Percentiles rank a stretch among this genome's conserved stretches.
phyloP scores from a whole-genome alignment of 2,113 vertebrate species.

The Microcebus ravelobensis region DNA sequence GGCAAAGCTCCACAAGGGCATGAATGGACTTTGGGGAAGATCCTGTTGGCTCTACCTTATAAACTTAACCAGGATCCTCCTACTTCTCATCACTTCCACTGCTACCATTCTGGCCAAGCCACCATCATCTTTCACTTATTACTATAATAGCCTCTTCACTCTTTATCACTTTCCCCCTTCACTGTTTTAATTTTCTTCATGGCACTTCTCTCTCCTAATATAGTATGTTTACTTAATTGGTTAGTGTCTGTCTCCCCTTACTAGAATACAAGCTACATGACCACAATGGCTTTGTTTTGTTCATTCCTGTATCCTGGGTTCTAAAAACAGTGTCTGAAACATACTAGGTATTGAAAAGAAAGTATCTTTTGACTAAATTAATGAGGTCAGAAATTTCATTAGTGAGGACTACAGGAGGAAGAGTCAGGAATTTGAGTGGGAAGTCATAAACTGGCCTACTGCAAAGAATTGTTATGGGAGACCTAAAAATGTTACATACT shows the following conservation, averaged over 20 bases:
- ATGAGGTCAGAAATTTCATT: neutral
- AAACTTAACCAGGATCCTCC: neutral
- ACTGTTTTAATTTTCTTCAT: neutral
- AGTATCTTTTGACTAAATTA: constrained; percentile 24
- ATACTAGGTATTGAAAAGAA: neutral
- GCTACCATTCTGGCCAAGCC: neutral
- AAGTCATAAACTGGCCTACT: constrained; percentile 17
- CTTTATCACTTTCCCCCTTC: neutral
- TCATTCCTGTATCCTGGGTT: neutral
- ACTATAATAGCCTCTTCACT: neutral
- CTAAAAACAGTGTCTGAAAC: neutral
- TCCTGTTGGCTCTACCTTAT: neutral
- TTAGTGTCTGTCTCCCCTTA: neutral
- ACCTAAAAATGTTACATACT: neutral
- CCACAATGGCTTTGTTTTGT: neutral
- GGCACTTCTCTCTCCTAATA: neutral
- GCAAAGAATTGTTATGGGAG: neutral
- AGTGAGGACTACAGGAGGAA: neutral
- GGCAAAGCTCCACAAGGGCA: neutral
- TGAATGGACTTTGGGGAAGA: neutral
- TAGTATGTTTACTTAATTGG: neutral
- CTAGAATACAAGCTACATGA: neutral
- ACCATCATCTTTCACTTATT: neutral
- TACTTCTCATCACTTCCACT: neutral
- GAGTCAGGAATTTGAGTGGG: neutral